These are phyloP conservation scores for Teinopalpus imperialis DNA, from an alignment of 2,888 invertebrate genomes.

Conservation along the genomic window DNA sequence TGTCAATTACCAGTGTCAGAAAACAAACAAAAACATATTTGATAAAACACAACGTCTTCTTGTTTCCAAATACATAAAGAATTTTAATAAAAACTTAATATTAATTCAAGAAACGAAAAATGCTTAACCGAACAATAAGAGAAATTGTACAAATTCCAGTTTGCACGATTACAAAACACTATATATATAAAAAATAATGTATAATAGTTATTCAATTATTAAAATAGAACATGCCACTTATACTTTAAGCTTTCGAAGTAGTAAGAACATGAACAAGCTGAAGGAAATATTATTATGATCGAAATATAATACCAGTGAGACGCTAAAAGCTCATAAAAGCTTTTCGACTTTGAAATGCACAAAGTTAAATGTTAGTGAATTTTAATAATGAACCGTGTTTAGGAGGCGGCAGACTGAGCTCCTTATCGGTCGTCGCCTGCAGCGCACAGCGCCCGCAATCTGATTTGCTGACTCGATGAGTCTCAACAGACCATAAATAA, in stretches of 20 bases:
- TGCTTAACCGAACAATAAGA: too few relatives aligned
- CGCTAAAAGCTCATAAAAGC: slow-evolving; percentile 24
- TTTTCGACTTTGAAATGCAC: slow-evolving; percentile 27
- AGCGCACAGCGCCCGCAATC: slow-evolving; percentile 43
- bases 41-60: too few relatives aligned
- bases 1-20: too few relatives aligned
- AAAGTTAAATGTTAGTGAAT: slow-evolving; percentile 28
- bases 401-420: slow-evolving; percentile 40
- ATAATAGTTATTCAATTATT: too few relatives aligned
- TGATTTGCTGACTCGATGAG: slow-evolving; percentile 42
- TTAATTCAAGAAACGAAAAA: too few relatives aligned
- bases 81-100: too few relatives aligned
- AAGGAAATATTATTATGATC: slow-evolving; percentile 1
- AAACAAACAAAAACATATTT: too few relatives aligned
- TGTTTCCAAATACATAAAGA: too few relatives aligned
- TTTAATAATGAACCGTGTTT: slow-evolving; percentile 39
- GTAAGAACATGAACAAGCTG: neutral
- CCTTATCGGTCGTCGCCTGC: slow-evolving; percentile 45
- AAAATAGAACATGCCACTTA: too few relatives aligned
- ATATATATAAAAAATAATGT: too few relatives aligned
- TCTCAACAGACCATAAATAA: slow-evolving; percentile 34
- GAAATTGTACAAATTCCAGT: too few relatives aligned
- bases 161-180: too few relatives aligned
- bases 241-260: slow-evolving; percentile 2
- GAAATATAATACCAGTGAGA: slow-evolving; percentile 19